Evolutionary conservation across 2,797 vertebrate species (phyloP).

Genomic region (Hypotaenidia okinawae): DNA sequence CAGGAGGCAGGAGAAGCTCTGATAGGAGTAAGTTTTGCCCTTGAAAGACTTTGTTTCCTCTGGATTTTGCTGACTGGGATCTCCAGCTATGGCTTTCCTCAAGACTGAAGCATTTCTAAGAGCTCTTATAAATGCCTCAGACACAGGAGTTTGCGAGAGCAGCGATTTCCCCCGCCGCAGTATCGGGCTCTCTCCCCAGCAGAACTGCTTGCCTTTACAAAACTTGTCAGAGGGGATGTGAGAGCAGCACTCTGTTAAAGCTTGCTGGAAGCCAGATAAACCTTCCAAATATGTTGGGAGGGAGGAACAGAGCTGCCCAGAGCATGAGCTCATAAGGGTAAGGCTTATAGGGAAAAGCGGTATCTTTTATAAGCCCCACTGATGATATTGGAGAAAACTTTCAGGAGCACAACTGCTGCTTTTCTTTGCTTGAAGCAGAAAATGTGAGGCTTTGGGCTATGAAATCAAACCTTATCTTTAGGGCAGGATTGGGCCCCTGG

Average conservation of each 20-base stretch:
- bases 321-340: background rate
- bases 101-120: background rate
- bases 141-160: background rate
- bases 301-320: background rate
- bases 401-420: background rate
- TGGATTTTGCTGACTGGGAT: background rate
- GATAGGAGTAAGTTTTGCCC: background rate
- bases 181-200: background rate
- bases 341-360: background rate
- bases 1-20: background rate
- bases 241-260: background rate
- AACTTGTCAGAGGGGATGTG: background rate
- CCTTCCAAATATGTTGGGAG: background rate
- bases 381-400: background rate
- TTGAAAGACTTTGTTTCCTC: background rate
- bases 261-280: background rate
- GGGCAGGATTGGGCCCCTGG: background rate
- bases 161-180: background rate
- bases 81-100: background rate
- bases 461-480: background rate
- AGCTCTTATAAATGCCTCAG: background rate
- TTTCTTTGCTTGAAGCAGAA: background rate
- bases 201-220: background rate
- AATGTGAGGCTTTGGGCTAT: background rate
- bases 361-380: background rate